phyloP scores from a whole-genome alignment of 2,888 invertebrate genomes.

The Yponomeuta evonymella region DNA sequence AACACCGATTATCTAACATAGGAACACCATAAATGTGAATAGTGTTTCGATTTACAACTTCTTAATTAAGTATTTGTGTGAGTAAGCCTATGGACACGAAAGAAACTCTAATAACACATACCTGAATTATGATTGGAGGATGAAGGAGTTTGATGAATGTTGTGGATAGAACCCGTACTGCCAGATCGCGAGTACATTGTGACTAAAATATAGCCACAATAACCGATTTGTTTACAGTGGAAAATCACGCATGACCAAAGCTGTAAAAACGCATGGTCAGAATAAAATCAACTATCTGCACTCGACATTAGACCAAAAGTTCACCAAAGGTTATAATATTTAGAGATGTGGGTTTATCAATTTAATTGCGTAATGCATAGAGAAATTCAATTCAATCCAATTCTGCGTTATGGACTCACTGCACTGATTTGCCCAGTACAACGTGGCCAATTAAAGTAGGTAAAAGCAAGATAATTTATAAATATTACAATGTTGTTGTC shows the following conservation, averaged over 20 bases:
- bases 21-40: neutral
- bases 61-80: too few species aligned
- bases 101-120: conserved; percentile 38
- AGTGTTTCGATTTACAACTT: too few species aligned
- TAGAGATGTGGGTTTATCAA: neutral
- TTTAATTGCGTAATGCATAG: conserved; percentile 7
- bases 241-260: neutral
- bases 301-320: neutral
- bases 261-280: neutral
- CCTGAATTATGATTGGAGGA: conserved; percentile 89
- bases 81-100: too few species aligned
- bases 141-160: conserved; percentile 83
- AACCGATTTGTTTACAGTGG: conserved; percentile 9
- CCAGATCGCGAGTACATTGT: conserved; percentile 82
- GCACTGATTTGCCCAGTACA: too few species aligned
- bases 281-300: neutral
- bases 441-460: too few species aligned
- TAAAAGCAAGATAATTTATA: too few species aligned
- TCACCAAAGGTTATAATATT: neutral
- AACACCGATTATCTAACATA: neutral
- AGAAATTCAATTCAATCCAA: neutral
- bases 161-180: conserved; percentile 86
- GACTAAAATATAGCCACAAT: conserved; percentile 1
- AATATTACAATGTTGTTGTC: too few species aligned
- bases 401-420: too few species aligned